A percentile compares a stretch with the other conserved stretches of the same genome.
These are phyloP conservation scores for Coelogynopora nodosa DNA, from an alignment of 2,888 invertebrate species.

Conservation along the genomic window DNA sequence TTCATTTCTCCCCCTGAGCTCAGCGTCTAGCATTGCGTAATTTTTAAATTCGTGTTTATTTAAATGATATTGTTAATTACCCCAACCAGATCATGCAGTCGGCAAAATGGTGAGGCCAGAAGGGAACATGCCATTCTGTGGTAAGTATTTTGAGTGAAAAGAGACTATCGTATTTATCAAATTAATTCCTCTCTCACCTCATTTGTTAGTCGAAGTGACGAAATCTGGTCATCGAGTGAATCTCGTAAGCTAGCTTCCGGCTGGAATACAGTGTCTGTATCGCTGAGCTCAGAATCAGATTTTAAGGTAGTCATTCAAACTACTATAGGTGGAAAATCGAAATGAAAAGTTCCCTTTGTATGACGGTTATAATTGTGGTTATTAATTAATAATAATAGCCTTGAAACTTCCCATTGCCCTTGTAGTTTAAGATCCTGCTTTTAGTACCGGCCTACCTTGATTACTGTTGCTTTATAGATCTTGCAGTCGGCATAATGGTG, in stretches of 20 bases:
- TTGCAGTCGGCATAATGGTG: not conserved
- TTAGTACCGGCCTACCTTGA: not conserved
- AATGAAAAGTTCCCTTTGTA: not conserved
- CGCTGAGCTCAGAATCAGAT: not conserved
- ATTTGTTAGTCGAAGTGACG: constrained; percentile 33
- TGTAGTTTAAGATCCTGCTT: not conserved
- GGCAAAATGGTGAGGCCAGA: not conserved
- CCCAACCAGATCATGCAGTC: constrained; percentile 14
- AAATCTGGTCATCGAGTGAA: constrained; percentile 35
- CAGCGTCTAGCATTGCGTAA: not conserved
- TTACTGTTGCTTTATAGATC: not conserved
- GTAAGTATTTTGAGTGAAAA: constrained; percentile 30
- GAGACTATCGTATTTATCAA: too few relatives aligned
- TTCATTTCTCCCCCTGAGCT: not conserved
- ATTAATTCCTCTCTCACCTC: not conserved
- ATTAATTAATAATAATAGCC: too few relatives aligned
- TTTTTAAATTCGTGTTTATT: not conserved
- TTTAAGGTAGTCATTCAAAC: not conserved
- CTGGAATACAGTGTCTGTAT: constrained; percentile 5
- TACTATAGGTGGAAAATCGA: too few relatives aligned
- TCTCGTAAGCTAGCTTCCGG: not conserved
- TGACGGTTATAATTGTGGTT: not conserved
- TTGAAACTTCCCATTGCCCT: not conserved
- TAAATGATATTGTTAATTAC: too few relatives aligned
- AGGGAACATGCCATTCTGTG: constrained; percentile 36